Conservation (phyloP, 2,113 vertebrate genomes). For the Pangasianodon hypophthalmus region DNA sequence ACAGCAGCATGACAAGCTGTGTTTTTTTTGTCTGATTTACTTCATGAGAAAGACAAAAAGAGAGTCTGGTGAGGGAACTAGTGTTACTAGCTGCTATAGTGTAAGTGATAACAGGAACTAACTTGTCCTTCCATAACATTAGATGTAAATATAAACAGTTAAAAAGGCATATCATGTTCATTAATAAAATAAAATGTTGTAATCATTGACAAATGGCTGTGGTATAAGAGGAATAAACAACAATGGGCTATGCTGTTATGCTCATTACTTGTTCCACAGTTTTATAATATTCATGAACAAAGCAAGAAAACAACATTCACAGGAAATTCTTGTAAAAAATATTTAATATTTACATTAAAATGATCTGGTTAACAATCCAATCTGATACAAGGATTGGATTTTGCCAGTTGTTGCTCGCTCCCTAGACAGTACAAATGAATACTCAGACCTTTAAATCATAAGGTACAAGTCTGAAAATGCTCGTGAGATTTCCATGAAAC, state of each 20-base stretch:
- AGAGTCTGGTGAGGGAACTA: not conserved
- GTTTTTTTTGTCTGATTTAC: not conserved
- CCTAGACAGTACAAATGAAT: not conserved
- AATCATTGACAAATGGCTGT: not conserved
- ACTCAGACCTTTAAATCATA: not conserved
- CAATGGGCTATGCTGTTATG: not conserved
- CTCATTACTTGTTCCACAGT: not conserved
- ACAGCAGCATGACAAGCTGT: not conserved
- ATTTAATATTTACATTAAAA: constrained; percentile 25
- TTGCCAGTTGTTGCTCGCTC: not conserved
- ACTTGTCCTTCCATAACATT: not conserved
- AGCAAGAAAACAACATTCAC: not conserved
- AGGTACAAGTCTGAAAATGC: not conserved
- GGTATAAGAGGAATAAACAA: not conserved
- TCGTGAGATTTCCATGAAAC: not conserved
- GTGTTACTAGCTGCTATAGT: not conserved
- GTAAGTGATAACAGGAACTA: not conserved
- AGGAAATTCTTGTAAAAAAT: constrained; percentile 8
- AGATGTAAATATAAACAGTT: not conserved
- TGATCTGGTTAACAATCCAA: not conserved
- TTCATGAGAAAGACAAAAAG: not conserved
- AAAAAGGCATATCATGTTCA: not conserved
- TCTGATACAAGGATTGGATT: not conserved
- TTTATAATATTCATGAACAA: not conserved
- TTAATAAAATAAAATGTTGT: not conserved